phyloP scores from a whole-genome alignment of 2,797 vertebrate genomes.

The Oryzias dopingdopingensis region DNA sequence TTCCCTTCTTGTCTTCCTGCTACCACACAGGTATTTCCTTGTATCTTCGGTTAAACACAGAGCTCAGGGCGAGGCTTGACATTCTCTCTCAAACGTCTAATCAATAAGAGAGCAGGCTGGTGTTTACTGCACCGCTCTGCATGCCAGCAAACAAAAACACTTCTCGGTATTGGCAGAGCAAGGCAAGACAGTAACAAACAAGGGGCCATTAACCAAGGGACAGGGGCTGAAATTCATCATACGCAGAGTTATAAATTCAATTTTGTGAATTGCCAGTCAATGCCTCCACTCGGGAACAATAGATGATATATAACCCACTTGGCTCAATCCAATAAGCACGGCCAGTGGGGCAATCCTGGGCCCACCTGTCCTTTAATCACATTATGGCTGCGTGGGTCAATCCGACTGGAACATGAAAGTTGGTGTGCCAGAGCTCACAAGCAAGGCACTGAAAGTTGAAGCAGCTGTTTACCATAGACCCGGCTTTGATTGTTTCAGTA shows the following conservation, averaged over 20 bases:
- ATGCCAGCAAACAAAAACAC: constrained; percentile 66
- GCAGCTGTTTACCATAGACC: neutral
- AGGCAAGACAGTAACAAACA: constrained; percentile 61
- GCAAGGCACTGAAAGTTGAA: constrained; percentile 5
- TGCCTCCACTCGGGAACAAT: constrained; percentile 78
- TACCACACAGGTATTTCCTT: constrained; percentile 38
- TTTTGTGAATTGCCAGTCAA: constrained; percentile 79
- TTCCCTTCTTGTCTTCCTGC: neutral
- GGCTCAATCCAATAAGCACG: constrained; percentile 79
- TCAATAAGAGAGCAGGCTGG: constrained; percentile 62
- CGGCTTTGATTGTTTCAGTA: too few relatives aligned
- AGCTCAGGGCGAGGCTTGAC: constrained; percentile 48
- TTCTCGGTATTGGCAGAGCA: constrained; percentile 37
- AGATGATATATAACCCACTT: constrained; percentile 83
- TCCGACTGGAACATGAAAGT: constrained; percentile 71
- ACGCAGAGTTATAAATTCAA: constrained; percentile 77
- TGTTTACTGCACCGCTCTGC: constrained; percentile 54
- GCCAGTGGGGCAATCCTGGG: constrained; percentile 71
- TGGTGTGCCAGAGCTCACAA: constrained; percentile 49
- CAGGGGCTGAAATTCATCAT: constrained; percentile 72
- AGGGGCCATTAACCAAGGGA: constrained; percentile 70
- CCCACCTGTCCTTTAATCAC: constrained; percentile 81
- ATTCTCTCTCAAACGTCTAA: constrained; percentile 55
- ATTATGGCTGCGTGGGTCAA: constrained; percentile 74
- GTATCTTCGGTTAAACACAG: constrained; percentile 39